These are phyloP conservation scores for Drosophila recens DNA, from an alignment of 2,888 invertebrate species.

Conservation along the genomic window DNA sequence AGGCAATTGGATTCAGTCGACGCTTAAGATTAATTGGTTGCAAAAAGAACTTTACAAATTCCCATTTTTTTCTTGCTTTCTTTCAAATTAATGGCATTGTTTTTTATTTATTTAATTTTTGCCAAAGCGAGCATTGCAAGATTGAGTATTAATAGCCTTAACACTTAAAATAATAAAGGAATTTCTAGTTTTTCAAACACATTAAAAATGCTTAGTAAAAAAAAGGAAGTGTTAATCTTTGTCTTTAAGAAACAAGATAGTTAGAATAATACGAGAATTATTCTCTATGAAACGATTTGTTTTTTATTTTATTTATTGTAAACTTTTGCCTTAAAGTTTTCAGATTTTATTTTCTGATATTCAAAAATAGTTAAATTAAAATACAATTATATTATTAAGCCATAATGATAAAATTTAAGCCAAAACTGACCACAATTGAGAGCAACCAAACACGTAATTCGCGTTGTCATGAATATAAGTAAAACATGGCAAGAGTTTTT, in stretches of 20 bases:
- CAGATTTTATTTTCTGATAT: background rate
- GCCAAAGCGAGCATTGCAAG: background rate
- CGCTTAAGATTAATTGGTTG: slow-evolving; percentile 56
- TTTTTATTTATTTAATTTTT: slow-evolving; percentile 9
- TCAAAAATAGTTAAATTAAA: background rate
- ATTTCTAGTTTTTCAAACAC: too few species aligned
- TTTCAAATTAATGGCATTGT: slow-evolving; percentile 6
- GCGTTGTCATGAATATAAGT: slow-evolving; percentile 38
- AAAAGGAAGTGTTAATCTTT: too few species aligned
- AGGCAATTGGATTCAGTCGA: slow-evolving; percentile 35
- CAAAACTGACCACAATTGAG: slow-evolving; percentile 10
- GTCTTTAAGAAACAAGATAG: too few species aligned
- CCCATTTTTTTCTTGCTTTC: background rate
- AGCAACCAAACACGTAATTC: slow-evolving; percentile 35
- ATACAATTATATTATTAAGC: background rate
- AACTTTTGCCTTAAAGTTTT: background rate
- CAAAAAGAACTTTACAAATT: slow-evolving; percentile 9
- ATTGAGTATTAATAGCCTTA: background rate
- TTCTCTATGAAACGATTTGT: too few species aligned
- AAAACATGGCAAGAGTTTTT: slow-evolving; percentile 30
- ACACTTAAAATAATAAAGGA: too few species aligned
- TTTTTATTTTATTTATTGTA: background rate
- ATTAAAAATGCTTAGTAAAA: too few species aligned
- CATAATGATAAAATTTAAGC: slow-evolving; percentile 13
- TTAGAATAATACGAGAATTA: too few species aligned